phyloP scores from a whole-genome alignment of 2,797 vertebrate genomes.

The Sebastes minor region DNA sequence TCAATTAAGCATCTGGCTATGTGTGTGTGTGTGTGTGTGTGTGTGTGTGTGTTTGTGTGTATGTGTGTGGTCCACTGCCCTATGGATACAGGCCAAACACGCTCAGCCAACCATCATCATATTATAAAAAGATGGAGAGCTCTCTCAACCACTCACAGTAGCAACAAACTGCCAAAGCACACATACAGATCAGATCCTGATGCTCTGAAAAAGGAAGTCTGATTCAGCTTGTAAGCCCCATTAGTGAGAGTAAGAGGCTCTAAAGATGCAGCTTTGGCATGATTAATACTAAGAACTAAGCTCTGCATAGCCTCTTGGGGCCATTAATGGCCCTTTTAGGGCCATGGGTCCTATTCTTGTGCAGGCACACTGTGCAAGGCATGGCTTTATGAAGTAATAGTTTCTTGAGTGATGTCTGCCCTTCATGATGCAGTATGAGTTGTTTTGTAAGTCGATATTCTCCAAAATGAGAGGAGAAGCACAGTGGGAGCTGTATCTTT shows the following conservation, averaged over 20 bases:
- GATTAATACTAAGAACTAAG: not conserved
- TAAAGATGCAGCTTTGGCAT: not conserved
- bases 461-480: not conserved
- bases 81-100: not conserved
- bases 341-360: not conserved
- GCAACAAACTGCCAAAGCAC: conserved; percentile 17
- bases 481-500: not conserved
- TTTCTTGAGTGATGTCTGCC: not conserved
- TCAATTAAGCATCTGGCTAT: conserved; percentile 27
- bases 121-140: conserved; percentile 17
- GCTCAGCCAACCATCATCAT: conserved; percentile 15
- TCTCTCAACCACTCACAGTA: not conserved
- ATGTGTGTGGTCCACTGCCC: conserved; percentile 4
- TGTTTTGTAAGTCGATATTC: not conserved
- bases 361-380: not conserved
- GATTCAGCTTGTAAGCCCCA: conserved; percentile 3
- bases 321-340: not conserved
- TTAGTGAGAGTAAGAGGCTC: not conserved
- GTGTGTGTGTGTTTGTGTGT: not conserved
- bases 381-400: not conserved
- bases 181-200: not conserved
- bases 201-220: not conserved
- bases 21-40: not conserved
- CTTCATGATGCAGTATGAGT: not conserved
- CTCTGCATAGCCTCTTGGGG: not conserved